Conservation (phyloP, 2,113 vertebrate genomes). For the Pseudolaguvia tuberculata region DNA sequence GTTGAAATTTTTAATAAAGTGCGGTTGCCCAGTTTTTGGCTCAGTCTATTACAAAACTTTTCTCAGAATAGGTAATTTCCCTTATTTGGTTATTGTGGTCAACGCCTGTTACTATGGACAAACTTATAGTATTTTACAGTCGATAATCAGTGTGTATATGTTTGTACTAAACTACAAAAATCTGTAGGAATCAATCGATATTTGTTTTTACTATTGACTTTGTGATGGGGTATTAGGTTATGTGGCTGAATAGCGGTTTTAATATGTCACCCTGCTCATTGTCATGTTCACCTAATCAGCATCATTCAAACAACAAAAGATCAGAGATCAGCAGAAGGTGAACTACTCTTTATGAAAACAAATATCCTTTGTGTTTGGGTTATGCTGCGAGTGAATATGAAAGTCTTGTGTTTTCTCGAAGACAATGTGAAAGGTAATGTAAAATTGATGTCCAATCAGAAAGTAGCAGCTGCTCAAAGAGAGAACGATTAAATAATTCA, state of each 20-base stretch:
- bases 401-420: constrained; percentile 54
- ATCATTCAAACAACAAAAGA: constrained; percentile 52
- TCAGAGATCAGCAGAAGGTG: constrained; percentile 62
- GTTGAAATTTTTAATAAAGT: background rate
- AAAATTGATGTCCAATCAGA: constrained; percentile 73
- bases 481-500: constrained; percentile 67
- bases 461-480: constrained; percentile 57
- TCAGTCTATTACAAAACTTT: background rate
- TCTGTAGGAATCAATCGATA: background rate
- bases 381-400: constrained; percentile 17
- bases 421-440: constrained; percentile 63
- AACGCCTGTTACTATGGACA: background rate
- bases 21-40: too few relatives aligned
- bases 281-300: constrained; percentile 54
- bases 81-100: background rate
- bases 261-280: background rate
- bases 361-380: constrained; percentile 45
- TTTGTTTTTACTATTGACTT: background rate
- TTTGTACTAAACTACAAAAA: too few relatives aligned
- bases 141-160: background rate
- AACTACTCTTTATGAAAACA: constrained; percentile 60
- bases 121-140: background rate
- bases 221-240: background rate
- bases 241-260: background rate
- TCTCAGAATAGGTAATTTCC: background rate